phyloP scores from a whole-genome alignment of 1,140 invertebrate genomes.

The Plutomurus gul region DNA sequence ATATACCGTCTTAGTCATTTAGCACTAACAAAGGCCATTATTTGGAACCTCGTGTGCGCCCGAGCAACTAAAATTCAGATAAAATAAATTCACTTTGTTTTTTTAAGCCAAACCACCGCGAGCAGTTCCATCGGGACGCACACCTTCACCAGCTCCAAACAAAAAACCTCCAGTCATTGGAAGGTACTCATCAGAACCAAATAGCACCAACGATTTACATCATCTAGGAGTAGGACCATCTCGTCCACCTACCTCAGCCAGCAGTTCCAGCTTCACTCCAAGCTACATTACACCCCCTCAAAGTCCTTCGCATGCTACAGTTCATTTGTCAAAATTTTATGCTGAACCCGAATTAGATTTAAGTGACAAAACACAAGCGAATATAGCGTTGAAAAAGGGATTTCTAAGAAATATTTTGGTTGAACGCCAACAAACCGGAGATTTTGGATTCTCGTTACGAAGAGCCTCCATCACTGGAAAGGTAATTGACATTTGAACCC shows the following conservation, averaged over 20 bases:
- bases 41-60: too few species aligned
- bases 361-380: slow-evolving; percentile 35
- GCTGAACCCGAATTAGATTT: slow-evolving; percentile 45
- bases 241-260: slow-evolving; percentile 49
- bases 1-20: too few species aligned
- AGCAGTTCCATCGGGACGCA: slow-evolving; percentile 5
- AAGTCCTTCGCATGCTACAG: slow-evolving; percentile 42
- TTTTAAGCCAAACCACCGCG: slow-evolving; percentile 45
- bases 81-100: background rate
- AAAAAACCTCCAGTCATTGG: slow-evolving; percentile 22
- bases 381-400: background rate
- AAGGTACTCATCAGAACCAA: slow-evolving; percentile 14
- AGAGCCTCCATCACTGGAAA: slow-evolving; percentile 66
- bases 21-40: too few species aligned
- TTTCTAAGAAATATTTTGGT: slow-evolving; percentile 39
- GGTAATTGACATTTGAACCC: too few species aligned
- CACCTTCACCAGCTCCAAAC: slow-evolving; percentile 41
- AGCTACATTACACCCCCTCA: slow-evolving; percentile 44
- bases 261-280: slow-evolving; percentile 51
- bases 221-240: slow-evolving; percentile 11
- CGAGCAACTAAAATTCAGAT: too few species aligned
- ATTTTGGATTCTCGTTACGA: slow-evolving; percentile 93
- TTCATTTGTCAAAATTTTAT: slow-evolving; percentile 46
- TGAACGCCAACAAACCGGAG: slow-evolving; percentile 77
- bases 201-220: slow-evolving; percentile 10